Conservation (phyloP, 2,888 invertebrate genomes). For the Cabera pusaria region DNA sequence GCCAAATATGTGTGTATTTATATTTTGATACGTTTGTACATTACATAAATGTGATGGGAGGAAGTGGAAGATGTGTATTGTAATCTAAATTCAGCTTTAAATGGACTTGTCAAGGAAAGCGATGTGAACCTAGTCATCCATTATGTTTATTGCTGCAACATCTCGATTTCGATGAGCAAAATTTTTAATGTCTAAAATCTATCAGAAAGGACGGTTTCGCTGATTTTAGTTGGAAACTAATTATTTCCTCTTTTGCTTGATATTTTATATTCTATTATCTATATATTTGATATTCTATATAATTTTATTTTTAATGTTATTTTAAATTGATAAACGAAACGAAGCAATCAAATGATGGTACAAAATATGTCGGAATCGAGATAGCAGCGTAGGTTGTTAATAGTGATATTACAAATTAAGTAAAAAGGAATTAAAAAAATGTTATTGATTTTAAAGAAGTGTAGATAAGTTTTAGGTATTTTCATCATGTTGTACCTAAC, state of each 20-base stretch:
- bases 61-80: too few relatives aligned
- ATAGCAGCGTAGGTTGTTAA: slow-evolving; percentile 77
- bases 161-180: slow-evolving; percentile 59
- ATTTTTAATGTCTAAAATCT: too few relatives aligned
- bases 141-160: slow-evolving; percentile 64
- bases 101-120: slow-evolving; percentile 52
- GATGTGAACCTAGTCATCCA: slow-evolving; percentile 49
- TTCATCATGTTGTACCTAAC: slow-evolving; percentile 69
- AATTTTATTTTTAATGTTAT: too few relatives aligned
- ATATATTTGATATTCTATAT: too few relatives aligned
- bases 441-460: slow-evolving; percentile 74
- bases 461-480: slow-evolving; percentile 75
- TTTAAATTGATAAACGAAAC: slow-evolving; percentile 9
- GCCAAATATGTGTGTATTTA: too few relatives aligned
- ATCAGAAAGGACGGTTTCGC: too few relatives aligned
- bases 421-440: slow-evolving; percentile 66
- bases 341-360: slow-evolving; percentile 17
- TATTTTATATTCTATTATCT: too few relatives aligned
- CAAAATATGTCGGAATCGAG: slow-evolving; percentile 58
- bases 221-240: too few relatives aligned
- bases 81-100: slow-evolving; percentile 64
- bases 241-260: not conserved
- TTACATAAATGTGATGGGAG: too few relatives aligned
- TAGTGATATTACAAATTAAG: slow-evolving; percentile 80
- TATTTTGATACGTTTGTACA: too few relatives aligned